phyloP scores from a whole-genome alignment of 2,797 vertebrate species.

The Sarcoramphus papa region DNA sequence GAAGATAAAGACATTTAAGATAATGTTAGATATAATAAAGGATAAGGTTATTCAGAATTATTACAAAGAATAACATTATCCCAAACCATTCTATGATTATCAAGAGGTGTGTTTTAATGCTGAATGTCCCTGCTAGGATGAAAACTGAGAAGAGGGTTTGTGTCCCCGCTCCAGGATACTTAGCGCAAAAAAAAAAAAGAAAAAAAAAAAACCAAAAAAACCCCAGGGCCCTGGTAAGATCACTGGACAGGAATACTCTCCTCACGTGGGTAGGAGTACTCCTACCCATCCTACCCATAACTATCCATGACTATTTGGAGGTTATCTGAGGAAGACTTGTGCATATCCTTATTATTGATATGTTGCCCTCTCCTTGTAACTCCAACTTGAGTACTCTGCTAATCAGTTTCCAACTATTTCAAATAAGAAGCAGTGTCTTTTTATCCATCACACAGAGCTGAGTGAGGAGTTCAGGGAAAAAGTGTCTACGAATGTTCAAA shows the following conservation, averaged over 20 bases:
- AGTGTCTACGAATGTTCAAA: background rate
- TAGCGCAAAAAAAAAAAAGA: background rate
- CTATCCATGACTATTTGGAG: background rate
- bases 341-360: background rate
- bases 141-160: background rate
- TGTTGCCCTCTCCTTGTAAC: background rate
- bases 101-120: background rate
- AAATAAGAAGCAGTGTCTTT: background rate
- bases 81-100: background rate
- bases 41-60: background rate
- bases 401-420: background rate
- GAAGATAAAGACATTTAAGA: background rate
- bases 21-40: background rate
- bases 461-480: background rate
- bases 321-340: background rate
- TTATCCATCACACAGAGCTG: background rate
- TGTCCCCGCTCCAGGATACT: background rate
- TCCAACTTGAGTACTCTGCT: background rate
- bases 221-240: background rate
- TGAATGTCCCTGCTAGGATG: background rate
- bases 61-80: background rate
- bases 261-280: background rate
- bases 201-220: too few species aligned
- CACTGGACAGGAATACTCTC: background rate
- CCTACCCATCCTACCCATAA: background rate